Conservation (phyloP, 2,113 vertebrate species). For the Elephantulus edwardii region DNA sequence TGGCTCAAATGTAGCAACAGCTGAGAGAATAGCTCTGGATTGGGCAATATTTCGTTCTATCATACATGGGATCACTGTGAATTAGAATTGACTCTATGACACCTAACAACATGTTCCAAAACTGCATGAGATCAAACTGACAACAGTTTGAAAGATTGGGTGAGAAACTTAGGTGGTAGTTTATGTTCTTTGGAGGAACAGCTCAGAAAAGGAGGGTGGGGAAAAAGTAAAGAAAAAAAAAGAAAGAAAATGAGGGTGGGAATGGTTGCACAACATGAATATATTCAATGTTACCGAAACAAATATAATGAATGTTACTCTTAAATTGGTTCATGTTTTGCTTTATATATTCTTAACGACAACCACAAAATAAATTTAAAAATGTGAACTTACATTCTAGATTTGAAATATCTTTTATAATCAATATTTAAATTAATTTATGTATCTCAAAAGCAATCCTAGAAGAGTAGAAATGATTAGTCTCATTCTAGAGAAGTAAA, state of each 20-base stretch:
- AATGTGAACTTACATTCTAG: conserved; percentile 3
- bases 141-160: background rate
- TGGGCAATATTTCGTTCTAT: background rate
- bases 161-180: background rate
- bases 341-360: background rate
- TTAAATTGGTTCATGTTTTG: background rate
- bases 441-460: background rate
- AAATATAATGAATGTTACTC: background rate
- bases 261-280: background rate
- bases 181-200: background rate
- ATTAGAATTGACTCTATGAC: no score
- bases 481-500: conserved; percentile 24
- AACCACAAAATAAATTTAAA: background rate
- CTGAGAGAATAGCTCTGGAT: background rate
- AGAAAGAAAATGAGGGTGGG: no score
- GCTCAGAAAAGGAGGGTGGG: background rate
- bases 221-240: no score
- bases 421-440: background rate
- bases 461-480: background rate
- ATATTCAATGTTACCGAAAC: no score
- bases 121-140: background rate
- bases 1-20: background rate
- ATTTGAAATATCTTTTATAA: no score
- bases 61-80: background rate
- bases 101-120: background rate